Evolutionary conservation across 2,888 invertebrate species (phyloP).

Genomic region (Vannuccia rotundouncinata): DNA sequence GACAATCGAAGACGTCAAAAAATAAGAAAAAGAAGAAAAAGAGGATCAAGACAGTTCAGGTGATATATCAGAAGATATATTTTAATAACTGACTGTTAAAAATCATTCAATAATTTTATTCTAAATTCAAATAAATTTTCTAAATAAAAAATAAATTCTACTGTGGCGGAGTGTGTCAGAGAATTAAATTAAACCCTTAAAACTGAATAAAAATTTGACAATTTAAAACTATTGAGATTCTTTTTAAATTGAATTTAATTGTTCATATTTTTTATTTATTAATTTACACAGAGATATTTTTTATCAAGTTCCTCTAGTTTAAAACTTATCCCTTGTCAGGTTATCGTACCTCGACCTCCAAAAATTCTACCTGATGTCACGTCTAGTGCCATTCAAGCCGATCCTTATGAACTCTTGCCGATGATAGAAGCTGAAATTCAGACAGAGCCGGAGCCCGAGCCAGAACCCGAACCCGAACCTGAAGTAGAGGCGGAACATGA

Average conservation of each 20-base stretch:
- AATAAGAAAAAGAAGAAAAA: background rate
- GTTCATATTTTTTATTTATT: no score
- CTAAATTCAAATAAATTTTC: no score
- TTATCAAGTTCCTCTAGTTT: background rate
- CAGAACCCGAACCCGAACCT: background rate
- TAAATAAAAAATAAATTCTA: no score
- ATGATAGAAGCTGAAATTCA: background rate
- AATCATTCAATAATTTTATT: no score
- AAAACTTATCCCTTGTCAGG: background rate
- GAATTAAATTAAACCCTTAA: no score
- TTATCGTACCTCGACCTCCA: background rate
- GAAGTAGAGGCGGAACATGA: background rate
- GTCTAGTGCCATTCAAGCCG: background rate
- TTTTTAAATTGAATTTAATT: no score
- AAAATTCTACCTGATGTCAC: background rate
- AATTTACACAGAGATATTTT: background rate
- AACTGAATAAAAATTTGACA: no score
- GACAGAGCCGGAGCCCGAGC: background rate
- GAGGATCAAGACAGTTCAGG: background rate
- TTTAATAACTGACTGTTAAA: no score
- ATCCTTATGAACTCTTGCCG: background rate
- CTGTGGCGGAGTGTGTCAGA: no score
- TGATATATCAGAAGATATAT: no score
- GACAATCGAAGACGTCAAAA: no score
- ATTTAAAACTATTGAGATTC: no score